phyloP scores from a whole-genome alignment of 1,140 invertebrate species.

The Coelopa frigida region DNA sequence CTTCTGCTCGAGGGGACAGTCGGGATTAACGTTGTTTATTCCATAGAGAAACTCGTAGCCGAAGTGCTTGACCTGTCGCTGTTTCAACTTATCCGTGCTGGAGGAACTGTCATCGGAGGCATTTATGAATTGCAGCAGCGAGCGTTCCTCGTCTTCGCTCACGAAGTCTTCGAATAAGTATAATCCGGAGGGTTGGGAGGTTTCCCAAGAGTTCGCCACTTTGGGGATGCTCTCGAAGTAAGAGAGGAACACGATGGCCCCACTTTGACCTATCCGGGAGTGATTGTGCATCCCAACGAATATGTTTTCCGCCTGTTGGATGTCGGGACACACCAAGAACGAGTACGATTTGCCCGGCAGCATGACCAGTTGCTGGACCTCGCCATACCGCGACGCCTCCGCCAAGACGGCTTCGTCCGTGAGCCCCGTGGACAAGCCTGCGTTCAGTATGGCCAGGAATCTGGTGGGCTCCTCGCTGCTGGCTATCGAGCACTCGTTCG shows the following conservation, averaged over 20 bases:
- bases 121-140: slow-evolving; percentile 56
- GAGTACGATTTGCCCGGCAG: slow-evolving; percentile 66
- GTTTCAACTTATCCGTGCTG: slow-evolving; percentile 61
- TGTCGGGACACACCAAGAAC: slow-evolving; percentile 55
- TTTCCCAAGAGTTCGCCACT: slow-evolving; percentile 23
- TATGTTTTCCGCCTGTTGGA: slow-evolving; percentile 47
- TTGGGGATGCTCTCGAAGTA: slow-evolving; percentile 42
- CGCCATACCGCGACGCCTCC: slow-evolving; percentile 48
- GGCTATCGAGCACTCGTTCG: slow-evolving; percentile 28
- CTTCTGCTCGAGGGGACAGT: slow-evolving; percentile 55
- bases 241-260: slow-evolving; percentile 56
- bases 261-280: slow-evolving; percentile 48
- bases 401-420: slow-evolving; percentile 54
- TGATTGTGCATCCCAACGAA: slow-evolving; percentile 51
- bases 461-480: slow-evolving; percentile 23
- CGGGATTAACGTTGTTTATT: slow-evolving; percentile 77
- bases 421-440: slow-evolving; percentile 65
- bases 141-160: slow-evolving; percentile 59
- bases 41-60: slow-evolving; percentile 91
- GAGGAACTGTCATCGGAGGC: slow-evolving; percentile 19
- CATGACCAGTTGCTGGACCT: slow-evolving; percentile 55
- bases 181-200: slow-evolving; percentile 61
- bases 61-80: slow-evolving; percentile 85
- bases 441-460: slow-evolving; percentile 50
- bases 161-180: slow-evolving; percentile 68